Base-by-base conservation (phyloP, 35 echinoderm and acorn worm species). In the Heliocidaris erythrogramma region DNA sequence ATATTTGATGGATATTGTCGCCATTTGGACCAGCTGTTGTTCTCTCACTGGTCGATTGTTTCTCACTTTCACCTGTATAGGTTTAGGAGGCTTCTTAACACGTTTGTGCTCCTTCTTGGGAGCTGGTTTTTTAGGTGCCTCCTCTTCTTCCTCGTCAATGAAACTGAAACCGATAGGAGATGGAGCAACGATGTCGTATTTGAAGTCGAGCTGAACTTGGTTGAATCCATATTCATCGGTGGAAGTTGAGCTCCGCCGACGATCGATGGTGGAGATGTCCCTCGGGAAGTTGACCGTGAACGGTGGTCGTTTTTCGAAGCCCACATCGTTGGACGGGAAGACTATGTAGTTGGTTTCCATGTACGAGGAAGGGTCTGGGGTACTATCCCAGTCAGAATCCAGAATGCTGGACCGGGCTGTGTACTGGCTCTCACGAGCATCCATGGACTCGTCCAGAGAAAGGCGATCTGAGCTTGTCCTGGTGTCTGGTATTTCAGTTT, bases 261-360 rank as follows among this genome's bases (percentile, higher is more conserved):
- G 91, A 30, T 92, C 91, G 48, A 49, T 92, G 7, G 47, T 56
- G 9, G 91, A 90, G 35, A 96, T 93, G 60, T 96, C 95, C 12
- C 53, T 21, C 2, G 95, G 95, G 59, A 96, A 96, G 42, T 86
- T 61, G 17, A 96, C 95, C 30, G 92, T 31, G 71, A 93, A 96
- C 14, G 95, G 95, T 30, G 93, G 85, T 49, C 88, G 94, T 31
- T 94, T 88, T 31, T 85, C 86, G 50, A 56, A 90, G 27, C 90
- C 95, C 7, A 53, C 18, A 24, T 85, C 65, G 12, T 47, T 85
- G 9, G 92, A 61, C 5, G 95, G 95, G 87, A 96, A 96, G 31
- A 96, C 95, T 47, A 96, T 88, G 86, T 96, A 96, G 56, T 93
- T 88, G 30, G 95, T 96, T 90, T 96, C 95, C 49, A 96, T 30